These are phyloP conservation scores for Anarhynchus alexandrinus DNA, from an alignment of 2,113 vertebrate genomes.

Conservation along the genomic window DNA sequence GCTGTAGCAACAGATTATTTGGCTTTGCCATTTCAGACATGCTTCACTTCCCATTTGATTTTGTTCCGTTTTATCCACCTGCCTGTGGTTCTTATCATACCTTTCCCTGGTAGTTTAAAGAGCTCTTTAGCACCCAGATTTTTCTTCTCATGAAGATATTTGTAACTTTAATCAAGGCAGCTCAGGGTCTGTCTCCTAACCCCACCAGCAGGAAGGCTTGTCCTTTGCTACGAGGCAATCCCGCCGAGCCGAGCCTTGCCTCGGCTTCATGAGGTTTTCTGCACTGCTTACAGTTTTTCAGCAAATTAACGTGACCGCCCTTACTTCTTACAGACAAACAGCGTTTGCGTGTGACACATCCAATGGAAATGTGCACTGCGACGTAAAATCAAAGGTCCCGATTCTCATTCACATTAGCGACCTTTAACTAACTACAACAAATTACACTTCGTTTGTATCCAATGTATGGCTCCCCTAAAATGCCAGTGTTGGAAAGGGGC, in stretches of 20 bases:
- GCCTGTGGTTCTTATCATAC: not conserved
- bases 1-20: not conserved
- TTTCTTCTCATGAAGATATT: not conserved
- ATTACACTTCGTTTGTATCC: not conserved
- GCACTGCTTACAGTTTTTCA: not conserved
- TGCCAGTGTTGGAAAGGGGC: not conserved
- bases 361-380: not conserved
- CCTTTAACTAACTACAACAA: conserved; percentile 13
- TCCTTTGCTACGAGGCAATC: not conserved
- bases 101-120: not conserved
- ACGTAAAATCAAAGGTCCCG: not conserved
- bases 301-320: not conserved
- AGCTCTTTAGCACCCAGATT: not conserved
- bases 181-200: not conserved
- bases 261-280: not conserved
- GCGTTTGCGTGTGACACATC: not conserved
- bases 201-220: not conserved
- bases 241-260: not conserved
- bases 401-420: not conserved
- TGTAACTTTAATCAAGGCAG: not conserved
- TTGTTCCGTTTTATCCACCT: not conserved
- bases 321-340: not conserved
- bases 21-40: fast-evolving
- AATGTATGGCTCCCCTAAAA: not conserved
- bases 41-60: not conserved